Evolutionary conservation across 1,140 invertebrate genomes (phyloP).

Genomic region (Neodiprion fabricii): DNA sequence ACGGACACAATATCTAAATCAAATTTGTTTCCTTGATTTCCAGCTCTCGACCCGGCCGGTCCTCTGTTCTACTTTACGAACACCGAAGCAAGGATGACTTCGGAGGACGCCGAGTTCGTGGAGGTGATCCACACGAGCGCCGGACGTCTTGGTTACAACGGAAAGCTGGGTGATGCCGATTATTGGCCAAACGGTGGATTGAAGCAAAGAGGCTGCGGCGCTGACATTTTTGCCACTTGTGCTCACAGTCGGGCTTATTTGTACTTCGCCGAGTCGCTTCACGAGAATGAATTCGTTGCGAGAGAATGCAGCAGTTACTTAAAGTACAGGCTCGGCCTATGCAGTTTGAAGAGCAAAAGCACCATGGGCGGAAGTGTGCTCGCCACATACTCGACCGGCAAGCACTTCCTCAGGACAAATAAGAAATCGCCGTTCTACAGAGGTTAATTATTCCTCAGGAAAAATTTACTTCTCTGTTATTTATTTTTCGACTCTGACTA

Average conservation of each 20-base stretch:
- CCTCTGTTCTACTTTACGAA: constrained; percentile 46
- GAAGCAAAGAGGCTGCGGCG: constrained; percentile 45
- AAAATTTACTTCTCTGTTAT: too few relatives aligned
- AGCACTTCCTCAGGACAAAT: background rate
- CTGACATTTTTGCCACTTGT: constrained; percentile 43
- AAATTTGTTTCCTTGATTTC: constrained; percentile 40
- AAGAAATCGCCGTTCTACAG: too few relatives aligned
- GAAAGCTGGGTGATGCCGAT: constrained; percentile 60
- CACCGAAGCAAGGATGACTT: constrained; percentile 42
- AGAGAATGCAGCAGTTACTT: background rate
- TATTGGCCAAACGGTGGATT: constrained; percentile 66
- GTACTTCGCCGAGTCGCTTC: constrained; percentile 65
- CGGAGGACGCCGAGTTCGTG: constrained; percentile 32
- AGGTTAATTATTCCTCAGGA: too few relatives aligned
- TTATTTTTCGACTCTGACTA: too few relatives aligned
- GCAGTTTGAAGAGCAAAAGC: background rate
- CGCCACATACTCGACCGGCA: background rate
- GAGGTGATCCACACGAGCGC: constrained; percentile 59
- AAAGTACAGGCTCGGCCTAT: background rate
- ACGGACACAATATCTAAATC: too few relatives aligned
- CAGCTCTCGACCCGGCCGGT: constrained; percentile 62
- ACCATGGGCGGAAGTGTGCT: background rate
- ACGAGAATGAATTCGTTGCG: background rate
- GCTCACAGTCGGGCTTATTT: constrained; percentile 66
- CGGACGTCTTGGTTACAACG: constrained; percentile 40